Evolutionary conservation across 23 tunicate genomes (phyloP).

Genomic region (Halocynthia roretzi): DNA sequence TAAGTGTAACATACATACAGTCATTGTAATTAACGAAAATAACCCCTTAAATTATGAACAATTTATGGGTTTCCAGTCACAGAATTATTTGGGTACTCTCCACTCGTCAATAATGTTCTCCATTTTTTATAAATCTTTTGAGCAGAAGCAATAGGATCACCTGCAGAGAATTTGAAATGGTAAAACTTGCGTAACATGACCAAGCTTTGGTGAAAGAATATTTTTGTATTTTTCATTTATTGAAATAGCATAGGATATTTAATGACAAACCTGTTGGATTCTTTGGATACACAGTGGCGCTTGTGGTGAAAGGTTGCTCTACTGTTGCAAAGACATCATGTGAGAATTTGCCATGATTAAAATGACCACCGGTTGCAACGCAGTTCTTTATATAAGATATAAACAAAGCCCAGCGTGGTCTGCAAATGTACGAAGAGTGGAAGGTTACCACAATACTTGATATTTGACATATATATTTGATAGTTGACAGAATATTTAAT

Average conservation of each 20-base stretch:
- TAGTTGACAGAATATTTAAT: too few species aligned
- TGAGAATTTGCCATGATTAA: conserved; percentile 28
- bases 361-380: conserved; percentile 6
- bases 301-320: conserved; percentile 52
- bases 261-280: conserved; percentile 39
- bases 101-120: not conserved
- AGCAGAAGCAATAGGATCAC: conserved; percentile 14
- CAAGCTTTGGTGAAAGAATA: not conserved
- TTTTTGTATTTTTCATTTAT: not conserved
- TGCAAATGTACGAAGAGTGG: conserved; percentile 4
- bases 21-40: too few species aligned
- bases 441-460: too few species aligned
- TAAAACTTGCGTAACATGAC: not conserved
- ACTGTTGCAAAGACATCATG: conserved; percentile 48
- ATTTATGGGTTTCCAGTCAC: too few species aligned
- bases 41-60: too few species aligned
- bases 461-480: too few species aligned
- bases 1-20: too few species aligned
- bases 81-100: too few species aligned
- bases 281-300: conserved; percentile 29
- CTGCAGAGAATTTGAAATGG: conserved; percentile 1
- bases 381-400: conserved; percentile 33
- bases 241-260: not conserved
- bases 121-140: conserved; percentile 17
- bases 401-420: conserved; percentile 89